Conservation (phyloP, 2,888 invertebrate species). For the Ochropleura plecta region DNA sequence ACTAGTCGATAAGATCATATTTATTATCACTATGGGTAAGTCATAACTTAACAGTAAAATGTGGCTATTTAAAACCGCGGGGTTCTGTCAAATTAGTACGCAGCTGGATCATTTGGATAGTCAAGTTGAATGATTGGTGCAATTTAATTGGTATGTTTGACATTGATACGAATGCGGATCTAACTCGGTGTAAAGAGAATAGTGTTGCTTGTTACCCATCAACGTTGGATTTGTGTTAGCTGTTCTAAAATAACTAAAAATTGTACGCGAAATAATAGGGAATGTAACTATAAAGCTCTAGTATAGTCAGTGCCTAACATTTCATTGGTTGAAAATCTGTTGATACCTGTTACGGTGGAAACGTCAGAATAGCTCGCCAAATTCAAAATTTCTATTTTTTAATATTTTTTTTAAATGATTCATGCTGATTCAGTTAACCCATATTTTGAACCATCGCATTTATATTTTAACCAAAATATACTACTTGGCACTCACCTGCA, state of each 20-base stretch:
- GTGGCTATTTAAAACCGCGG: slow-evolving; percentile 35
- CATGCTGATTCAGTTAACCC: too few relatives aligned
- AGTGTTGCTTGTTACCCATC: slow-evolving; percentile 3
- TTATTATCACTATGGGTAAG: slow-evolving; percentile 45
- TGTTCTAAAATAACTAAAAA: background rate
- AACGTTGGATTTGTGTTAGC: slow-evolving; percentile 6
- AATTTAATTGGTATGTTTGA: slow-evolving; percentile 18
- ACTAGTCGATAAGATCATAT: slow-evolving; percentile 44
- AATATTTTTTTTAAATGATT: too few relatives aligned
- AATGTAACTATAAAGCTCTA: background rate
- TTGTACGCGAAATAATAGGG: background rate
- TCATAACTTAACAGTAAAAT: slow-evolving; percentile 24
- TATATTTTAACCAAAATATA: too few relatives aligned
- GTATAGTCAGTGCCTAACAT: background rate
- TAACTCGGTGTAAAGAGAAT: background rate
- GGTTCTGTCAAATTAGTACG: background rate
- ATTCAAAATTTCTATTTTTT: too few relatives aligned
- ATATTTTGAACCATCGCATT: too few relatives aligned
- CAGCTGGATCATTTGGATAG: too few relatives aligned
- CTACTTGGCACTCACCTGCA: too few relatives aligned
- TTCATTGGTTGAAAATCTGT: background rate
- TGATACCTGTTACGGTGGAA: background rate
- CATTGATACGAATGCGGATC: slow-evolving; percentile 17
- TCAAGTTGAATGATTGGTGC: background rate
- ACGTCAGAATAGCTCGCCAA: too few relatives aligned